These are phyloP conservation scores for Delphinus delphis DNA, from an alignment of 2,113 vertebrate species.

Conservation along the genomic window DNA sequence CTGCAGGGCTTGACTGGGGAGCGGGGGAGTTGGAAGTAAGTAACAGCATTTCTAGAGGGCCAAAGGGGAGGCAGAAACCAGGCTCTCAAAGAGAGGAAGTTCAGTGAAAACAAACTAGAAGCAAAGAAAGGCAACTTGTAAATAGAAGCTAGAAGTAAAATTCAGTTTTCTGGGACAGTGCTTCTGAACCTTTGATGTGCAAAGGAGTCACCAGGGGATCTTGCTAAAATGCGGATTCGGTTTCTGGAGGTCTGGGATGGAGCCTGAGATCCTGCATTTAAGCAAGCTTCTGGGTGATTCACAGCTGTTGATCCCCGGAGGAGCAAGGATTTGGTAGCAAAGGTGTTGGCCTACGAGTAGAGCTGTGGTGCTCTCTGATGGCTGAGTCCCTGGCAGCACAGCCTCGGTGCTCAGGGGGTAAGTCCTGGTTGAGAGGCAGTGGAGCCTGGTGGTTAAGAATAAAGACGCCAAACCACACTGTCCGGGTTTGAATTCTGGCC, in stretches of 20 bases:
- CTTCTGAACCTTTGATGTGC: neutral
- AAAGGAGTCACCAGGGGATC: neutral
- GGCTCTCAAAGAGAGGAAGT: neutral
- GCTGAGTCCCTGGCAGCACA: too few species aligned
- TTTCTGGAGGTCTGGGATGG: neutral
- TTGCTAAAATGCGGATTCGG: neutral
- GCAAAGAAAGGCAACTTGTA: neutral
- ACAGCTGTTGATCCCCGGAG: neutral
- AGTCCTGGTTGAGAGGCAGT: neutral
- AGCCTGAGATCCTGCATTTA: neutral
- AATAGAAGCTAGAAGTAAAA: neutral
- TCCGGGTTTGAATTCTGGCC: neutral
- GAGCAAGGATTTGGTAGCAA: neutral
- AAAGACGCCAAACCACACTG: neutral
- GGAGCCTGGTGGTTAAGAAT: neutral
- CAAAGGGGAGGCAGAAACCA: neutral
- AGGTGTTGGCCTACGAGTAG: neutral
- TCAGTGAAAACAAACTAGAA: slow-evolving; percentile 1
- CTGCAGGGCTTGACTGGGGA: neutral
- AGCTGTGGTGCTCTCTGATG: neutral
- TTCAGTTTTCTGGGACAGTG: neutral
- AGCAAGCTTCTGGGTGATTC: neutral
- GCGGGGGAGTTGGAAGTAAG: neutral
- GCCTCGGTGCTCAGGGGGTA: neutral
- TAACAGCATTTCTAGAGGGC: neutral